Percentiles rank a stretch among this genome's conserved stretches.
Conservation (phyloP, 2,888 invertebrate genomes). For the Cerastoderma edule region DNA sequence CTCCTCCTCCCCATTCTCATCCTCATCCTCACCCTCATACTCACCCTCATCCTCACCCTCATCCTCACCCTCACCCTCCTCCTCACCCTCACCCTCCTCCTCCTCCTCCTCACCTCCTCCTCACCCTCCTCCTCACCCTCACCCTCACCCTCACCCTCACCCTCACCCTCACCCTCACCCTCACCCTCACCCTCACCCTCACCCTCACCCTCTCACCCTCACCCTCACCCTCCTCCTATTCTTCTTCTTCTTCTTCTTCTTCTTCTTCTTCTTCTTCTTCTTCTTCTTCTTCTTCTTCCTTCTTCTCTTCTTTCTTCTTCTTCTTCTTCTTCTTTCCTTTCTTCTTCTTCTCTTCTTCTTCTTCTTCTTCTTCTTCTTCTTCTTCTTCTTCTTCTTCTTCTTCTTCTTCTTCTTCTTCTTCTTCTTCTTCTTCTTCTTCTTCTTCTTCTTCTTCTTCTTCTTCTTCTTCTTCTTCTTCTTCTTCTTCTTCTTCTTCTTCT, state of each 20-base stretch:
- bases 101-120: too few relatives aligned
- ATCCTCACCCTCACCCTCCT: too few relatives aligned
- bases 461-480: neutral
- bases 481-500: neutral
- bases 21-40: too few relatives aligned
- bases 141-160: too few relatives aligned
- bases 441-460: neutral
- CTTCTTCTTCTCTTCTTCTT: neutral
- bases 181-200: too few relatives aligned
- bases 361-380: neutral
- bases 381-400: neutral
- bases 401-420: neutral
- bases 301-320: neutral
- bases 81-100: too few relatives aligned
- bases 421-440: constrained; percentile 1
- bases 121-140: too few relatives aligned
- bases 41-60: too few relatives aligned
- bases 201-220: constrained; percentile 28
- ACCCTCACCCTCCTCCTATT: neutral
- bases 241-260: constrained; percentile 5
- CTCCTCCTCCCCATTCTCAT: too few relatives aligned
- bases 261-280: constrained; percentile 12
- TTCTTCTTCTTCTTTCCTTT: neutral
- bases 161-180: too few relatives aligned
- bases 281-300: constrained; percentile 19